These are phyloP conservation scores for Pangasius macronema DNA, from an alignment of 2,797 vertebrate species.

Conservation along the genomic window DNA sequence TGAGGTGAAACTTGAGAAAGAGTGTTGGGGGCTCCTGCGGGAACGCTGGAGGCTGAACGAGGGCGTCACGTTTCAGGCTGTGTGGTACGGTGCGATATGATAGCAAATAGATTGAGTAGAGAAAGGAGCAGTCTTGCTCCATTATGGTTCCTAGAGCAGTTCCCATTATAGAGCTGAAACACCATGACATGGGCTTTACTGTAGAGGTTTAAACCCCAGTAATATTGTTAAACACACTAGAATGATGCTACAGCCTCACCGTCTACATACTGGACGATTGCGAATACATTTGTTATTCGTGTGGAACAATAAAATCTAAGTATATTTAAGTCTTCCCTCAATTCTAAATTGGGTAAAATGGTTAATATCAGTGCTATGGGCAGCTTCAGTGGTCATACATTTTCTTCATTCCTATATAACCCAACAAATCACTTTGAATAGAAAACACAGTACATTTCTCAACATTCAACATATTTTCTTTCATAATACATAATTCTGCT, in stretches of 20 bases:
- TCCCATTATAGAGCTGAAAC: slow-evolving; percentile 39
- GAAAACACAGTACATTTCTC: neutral
- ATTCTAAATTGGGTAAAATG: neutral
- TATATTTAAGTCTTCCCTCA: too few species aligned
- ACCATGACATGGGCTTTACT: slow-evolving; percentile 39
- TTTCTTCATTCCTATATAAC: neutral
- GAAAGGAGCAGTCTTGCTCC: slow-evolving; percentile 43
- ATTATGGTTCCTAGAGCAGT: slow-evolving; percentile 42
- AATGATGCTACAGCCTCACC: neutral
- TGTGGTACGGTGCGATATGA: slow-evolving; percentile 58
- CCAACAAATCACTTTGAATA: neutral
- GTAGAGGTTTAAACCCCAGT: slow-evolving; percentile 11
- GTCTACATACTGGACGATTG: too few species aligned
- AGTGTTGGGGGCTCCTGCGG: slow-evolving; percentile 84
- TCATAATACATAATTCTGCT: neutral
- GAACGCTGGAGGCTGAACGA: slow-evolving; percentile 72
- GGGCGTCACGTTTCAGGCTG: slow-evolving; percentile 75
- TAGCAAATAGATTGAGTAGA: slow-evolving; percentile 39
- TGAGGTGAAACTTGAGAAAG: slow-evolving; percentile 91
- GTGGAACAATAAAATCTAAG: too few species aligned
- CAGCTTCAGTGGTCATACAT: too few species aligned
- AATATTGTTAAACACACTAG: neutral
- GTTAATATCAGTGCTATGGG: neutral
- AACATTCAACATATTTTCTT: neutral
- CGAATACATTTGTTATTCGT: too few species aligned